Base-by-base conservation (phyloP, 2,888 invertebrate species). In the Metacarcinus magister region DNA sequence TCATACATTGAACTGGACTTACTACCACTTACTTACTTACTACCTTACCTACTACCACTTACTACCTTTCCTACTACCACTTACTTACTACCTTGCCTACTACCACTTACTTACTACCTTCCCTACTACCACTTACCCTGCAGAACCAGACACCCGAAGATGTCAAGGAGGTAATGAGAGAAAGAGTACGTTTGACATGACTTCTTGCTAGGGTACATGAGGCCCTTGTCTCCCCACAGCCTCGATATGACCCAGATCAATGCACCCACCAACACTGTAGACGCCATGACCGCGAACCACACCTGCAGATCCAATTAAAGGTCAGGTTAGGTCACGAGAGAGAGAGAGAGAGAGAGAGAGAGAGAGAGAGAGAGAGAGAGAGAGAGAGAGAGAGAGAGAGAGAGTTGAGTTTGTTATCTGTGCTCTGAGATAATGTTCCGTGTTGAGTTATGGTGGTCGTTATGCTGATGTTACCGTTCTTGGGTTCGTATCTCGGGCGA, bases 131-230 rank as follows among this genome's bases (percentile, higher is more conserved):
- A 93, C 90, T 54, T 16, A 94, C 94, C 39, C 60, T 94, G 94
- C 13, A 39, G 89, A 8, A 94, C 7, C 10, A 94, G 32, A 28
- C 82, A 82, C 39, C 94, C 94, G 39, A 60, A 90, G n/a, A 60
- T 90, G 13, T 94, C 94, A 44, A 94, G 48, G 43, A 94, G 54
- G 19, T 94, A 94, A 54, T 48, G 82, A 10, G 89, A 90, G 60
- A 90, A 48, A 16, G 87, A 8, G 39, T 94, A 90, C 13, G 19
- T 43, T 4, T n/a, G 13, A 39, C 94, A 54, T 44, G 94, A 87
- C 16, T 46, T 28, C n/a, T 48, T 46, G 89, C 28, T n/a, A 32
- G 94, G 94, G 43, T 94, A 94, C 23, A 94, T 90, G 28, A 90
- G 32, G 23, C 54, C 54, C 39, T 32, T 46, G 48, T 75, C 48